These are phyloP conservation scores for Rhysida immarginata DNA, from an alignment of 1,140 invertebrate genomes.

Conservation along the genomic window DNA sequence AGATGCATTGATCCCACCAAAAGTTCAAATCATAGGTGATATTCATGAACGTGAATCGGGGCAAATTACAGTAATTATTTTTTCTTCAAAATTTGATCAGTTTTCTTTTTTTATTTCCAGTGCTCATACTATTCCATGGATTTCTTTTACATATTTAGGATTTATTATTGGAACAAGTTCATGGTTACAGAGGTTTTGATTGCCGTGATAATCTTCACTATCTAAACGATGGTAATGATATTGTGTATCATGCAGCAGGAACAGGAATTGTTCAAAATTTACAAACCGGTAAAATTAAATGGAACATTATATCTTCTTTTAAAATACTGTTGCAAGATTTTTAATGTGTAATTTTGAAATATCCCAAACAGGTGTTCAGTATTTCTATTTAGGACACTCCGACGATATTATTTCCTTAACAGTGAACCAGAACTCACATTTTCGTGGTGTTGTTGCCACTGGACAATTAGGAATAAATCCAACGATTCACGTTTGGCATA, in stretches of 20 bases:
- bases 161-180: conserved; percentile 28
- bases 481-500: conserved; percentile 30
- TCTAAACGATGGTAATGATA: conserved; percentile 28
- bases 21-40: too few relatives aligned
- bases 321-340: neutral
- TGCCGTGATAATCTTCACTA: conserved; percentile 30
- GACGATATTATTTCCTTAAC: conserved; percentile 33
- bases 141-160: too few relatives aligned
- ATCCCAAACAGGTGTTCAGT: conserved; percentile 25
- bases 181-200: conserved; percentile 34
- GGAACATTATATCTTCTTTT: too few relatives aligned
- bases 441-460: conserved; percentile 27
- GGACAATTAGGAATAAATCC: conserved; percentile 29
- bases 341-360: conserved; percentile 5
- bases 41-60: too few relatives aligned
- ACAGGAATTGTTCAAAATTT: conserved; percentile 31
- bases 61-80: too few relatives aligned
- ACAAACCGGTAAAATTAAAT: conserved; percentile 25
- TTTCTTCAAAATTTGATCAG: too few relatives aligned
- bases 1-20: too few relatives aligned
- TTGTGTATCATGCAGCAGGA: conserved; percentile 32
- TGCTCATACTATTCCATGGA: too few relatives aligned
- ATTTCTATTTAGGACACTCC: conserved; percentile 31
- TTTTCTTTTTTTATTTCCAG: too few relatives aligned
- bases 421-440: conserved; percentile 30